These are phyloP conservation scores for Laothoe populi DNA, from an alignment of 2,888 invertebrate genomes.

Conservation along the genomic window DNA sequence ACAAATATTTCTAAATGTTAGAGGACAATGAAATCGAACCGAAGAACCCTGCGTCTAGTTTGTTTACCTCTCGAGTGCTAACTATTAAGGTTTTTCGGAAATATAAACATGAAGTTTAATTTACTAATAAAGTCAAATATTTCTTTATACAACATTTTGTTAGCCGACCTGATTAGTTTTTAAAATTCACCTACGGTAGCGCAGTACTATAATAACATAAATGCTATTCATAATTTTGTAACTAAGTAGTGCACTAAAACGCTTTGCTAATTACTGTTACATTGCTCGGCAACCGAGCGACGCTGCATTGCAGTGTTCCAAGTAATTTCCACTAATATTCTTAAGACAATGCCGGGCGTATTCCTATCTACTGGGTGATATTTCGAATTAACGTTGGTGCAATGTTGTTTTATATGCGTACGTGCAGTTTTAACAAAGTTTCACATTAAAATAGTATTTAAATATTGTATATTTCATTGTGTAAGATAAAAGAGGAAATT, in stretches of 20 bases:
- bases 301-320: conserved; percentile 72
- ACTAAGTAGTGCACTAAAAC: conserved; percentile 42
- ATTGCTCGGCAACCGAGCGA: conserved; percentile 55
- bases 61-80: no score
- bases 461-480: no score
- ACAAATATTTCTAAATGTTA: no score
- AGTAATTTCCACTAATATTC: conserved; percentile 69
- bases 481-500: no score
- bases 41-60: no score
- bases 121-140: no score
- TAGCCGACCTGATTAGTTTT: background rate
- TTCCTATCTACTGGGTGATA: conserved; percentile 30
- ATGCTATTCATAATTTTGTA: conserved; percentile 35
- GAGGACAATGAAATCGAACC: no score
- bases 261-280: conserved; percentile 68
- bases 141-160: no score
- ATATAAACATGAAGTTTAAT: no score
- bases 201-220: conserved; percentile 27
- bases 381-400: conserved; percentile 11
- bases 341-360: conserved; percentile 54
- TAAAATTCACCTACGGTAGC: background rate
- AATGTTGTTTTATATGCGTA: background rate
- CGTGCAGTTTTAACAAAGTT: background rate
- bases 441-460: no score
- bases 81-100: no score